phyloP scores from a whole-genome alignment of 2,113 vertebrate genomes.

The Crotophaga sulcirostris region DNA sequence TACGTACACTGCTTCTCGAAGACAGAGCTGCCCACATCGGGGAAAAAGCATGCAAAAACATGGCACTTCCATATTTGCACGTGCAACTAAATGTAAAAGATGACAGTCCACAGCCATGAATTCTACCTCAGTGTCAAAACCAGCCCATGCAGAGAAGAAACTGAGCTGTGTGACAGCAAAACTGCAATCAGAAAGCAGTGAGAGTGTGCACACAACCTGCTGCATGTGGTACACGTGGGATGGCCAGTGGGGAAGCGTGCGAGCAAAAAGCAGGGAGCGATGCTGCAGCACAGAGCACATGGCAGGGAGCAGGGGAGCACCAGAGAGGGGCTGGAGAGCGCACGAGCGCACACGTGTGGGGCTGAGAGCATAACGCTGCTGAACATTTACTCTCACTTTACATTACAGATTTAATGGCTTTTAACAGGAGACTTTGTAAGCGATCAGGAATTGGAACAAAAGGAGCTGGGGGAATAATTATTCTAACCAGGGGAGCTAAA shows the following conservation, averaged over 20 bases:
- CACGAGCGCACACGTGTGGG: neutral
- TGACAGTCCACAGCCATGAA: neutral
- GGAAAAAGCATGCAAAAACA: neutral
- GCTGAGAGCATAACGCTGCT: neutral
- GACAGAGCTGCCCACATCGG: neutral
- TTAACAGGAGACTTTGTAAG: conserved; percentile 66
- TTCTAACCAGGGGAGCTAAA: conserved; percentile 50
- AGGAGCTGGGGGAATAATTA: conserved; percentile 59
- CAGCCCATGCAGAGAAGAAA: neutral
- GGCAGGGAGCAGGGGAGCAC: neutral
- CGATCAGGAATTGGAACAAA: conserved; percentile 67
- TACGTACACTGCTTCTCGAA: neutral
- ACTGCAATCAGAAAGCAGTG: neutral
- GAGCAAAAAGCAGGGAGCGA: neutral
- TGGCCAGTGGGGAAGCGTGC: neutral
- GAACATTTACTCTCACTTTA: conserved; percentile 14
- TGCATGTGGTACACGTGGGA: neutral
- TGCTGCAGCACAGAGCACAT: neutral
- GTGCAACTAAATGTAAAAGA: neutral
- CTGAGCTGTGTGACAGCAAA: neutral
- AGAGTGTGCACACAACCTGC: neutral
- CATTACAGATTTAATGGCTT: conserved; percentile 66
- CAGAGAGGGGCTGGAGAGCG: neutral
- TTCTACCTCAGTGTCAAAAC: neutral
- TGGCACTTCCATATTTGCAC: neutral